Base-by-base conservation (phyloP, 2,113 vertebrate genomes). In the Carettochelys insculpta region DNA sequence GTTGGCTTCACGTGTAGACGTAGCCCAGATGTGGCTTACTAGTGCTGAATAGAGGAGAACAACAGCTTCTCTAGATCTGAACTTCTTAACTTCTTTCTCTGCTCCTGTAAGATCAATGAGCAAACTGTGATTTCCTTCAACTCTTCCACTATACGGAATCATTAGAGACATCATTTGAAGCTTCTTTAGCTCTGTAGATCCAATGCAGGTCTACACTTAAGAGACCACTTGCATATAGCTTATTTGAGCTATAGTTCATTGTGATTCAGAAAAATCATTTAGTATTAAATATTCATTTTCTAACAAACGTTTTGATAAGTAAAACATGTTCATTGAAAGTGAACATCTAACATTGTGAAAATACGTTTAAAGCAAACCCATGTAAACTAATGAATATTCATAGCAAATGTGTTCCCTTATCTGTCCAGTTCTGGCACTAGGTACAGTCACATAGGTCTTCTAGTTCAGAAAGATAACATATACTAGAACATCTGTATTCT, bases 211-310 rank as follows among this genome's bases (percentile, higher is more conserved):
- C n/a, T n/a, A n/a, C 43, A 38, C 20, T 65, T 38, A 0, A 0
- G 48, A 56, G 68, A 90, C 58, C 20, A 58, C 38, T 68, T 75
- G 7, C 34, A 68, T 75, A 7, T 16, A 81, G 12, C 9, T 5
- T 90, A 38, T 24, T 29, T 31, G 50, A 73, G 52, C 3, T 83
- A 7, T 14, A 1, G 2, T 9, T 82, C 20, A 31, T 2, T 31
- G 8, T 0, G 0, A 10, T 12, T 85, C 58, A 43, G 53, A 2
- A 14, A 0, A 2, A 77, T 5, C 20, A 53, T 3, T 0, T 1
- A 5, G 3, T 16, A 11, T 45, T 83, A 45, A 31, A 7, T 25
- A 73, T 31, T 8, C 34, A 22, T 92, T 24, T 4, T 38, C 16
- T 27, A 19, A 43, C 51, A 92, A 68, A 83, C 38, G 24, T 71